Evolutionary conservation across 2,113 vertebrate genomes (phyloP).

Genomic region (Varanus komodoensis): DNA sequence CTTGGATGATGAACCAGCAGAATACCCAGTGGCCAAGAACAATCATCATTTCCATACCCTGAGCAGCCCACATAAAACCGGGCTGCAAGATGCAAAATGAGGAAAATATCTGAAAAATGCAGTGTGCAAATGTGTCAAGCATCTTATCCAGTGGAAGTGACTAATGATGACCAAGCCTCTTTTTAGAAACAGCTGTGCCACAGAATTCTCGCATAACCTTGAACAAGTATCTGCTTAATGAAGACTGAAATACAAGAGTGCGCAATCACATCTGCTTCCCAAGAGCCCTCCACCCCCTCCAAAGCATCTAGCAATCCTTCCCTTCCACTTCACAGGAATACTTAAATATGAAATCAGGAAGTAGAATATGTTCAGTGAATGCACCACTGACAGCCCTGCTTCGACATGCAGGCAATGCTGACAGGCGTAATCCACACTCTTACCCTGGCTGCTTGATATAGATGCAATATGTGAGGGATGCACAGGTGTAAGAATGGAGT

Average conservation of each 20-base stretch:
- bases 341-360: neutral
- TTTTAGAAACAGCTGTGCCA: neutral
- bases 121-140: neutral
- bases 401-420: neutral
- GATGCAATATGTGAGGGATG: neutral
- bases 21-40: no score
- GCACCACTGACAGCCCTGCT: neutral
- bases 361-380: neutral
- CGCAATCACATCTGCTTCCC: neutral
- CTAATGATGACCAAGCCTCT: constrained; percentile 11
- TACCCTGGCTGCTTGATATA: neutral
- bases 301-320: neutral
- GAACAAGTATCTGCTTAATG: neutral
- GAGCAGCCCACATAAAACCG: neutral
- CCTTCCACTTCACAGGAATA: neutral
- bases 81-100: neutral
- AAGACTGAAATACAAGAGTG: neutral
- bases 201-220: neutral
- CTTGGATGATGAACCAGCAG: neutral
- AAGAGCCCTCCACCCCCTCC: neutral
- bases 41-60: neutral
- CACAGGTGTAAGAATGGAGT: neutral
- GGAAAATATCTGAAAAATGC: neutral
- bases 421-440: neutral
- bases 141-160: constrained; percentile 3